Evolutionary conservation across 2,113 vertebrate species (phyloP).

Genomic region (Hydropotes inermis): DNA sequence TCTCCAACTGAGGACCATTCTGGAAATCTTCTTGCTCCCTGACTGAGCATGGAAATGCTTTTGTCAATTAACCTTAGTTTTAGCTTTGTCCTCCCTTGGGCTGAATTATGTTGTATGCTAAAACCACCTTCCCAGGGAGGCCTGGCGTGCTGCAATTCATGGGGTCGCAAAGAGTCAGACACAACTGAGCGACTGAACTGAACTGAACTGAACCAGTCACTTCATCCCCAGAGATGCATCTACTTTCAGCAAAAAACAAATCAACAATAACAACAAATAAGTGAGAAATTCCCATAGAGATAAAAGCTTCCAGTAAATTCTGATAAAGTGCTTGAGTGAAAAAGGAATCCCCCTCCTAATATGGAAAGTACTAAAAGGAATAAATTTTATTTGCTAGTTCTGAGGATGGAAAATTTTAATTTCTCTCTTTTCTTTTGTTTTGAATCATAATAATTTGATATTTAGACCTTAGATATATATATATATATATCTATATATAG

Average conservation of each 20-base stretch:
- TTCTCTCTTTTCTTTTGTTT: neutral
- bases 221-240: neutral
- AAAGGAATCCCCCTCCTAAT: neutral
- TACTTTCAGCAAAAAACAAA: neutral
- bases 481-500: neutral
- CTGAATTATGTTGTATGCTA: neutral
- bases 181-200: no score
- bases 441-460: neutral
- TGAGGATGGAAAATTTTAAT: neutral
- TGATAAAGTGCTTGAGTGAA: neutral
- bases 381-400: neutral
- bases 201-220: neutral
- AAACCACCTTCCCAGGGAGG: neutral
- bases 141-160: no score
- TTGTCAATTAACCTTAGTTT: neutral
- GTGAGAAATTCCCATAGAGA: neutral
- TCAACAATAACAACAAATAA: neutral
- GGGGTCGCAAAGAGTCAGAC: no score
- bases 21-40: neutral
- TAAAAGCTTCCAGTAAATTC: neutral
- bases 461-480: neutral
- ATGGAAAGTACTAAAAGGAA: neutral
- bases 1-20: neutral
- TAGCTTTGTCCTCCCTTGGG: neutral
- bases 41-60: neutral